Conservation (phyloP, 2,888 invertebrate genomes). For the Troides oblongomaculatus region DNA sequence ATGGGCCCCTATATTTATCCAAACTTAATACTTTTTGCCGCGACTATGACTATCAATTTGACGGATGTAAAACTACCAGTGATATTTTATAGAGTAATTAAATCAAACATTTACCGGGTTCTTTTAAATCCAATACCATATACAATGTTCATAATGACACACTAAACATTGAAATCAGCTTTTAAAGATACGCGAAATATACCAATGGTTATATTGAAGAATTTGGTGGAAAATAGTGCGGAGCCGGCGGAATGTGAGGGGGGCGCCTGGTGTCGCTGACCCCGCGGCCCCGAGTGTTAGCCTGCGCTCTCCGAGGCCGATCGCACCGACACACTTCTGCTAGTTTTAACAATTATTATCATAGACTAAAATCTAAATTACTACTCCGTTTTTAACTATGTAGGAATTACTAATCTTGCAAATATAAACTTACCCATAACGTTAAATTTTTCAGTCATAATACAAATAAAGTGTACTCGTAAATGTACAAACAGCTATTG, state of each 20-base stretch:
- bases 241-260: slow-evolving; percentile 44
- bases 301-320: slow-evolving; percentile 46
- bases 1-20: slow-evolving; percentile 27
- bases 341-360: slow-evolving; percentile 40
- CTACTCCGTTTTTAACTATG: not conserved
- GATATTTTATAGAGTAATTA: not conserved
- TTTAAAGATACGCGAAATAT: not conserved
- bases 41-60: not conserved
- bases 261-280: slow-evolving; percentile 66
- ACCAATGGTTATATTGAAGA: slow-evolving; percentile 27
- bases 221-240: slow-evolving; percentile 44
- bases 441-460: not conserved
- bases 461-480: not conserved
- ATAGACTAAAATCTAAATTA: slow-evolving; percentile 22
- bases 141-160: not conserved
- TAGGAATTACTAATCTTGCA: slow-evolving; percentile 1
- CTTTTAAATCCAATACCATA: not conserved
- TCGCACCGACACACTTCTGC: slow-evolving; percentile 54
- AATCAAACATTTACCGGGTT: not conserved
- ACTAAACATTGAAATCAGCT: too few species aligned
- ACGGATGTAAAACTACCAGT: not conserved
- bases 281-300: slow-evolving; percentile 66
- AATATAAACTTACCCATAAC: not conserved
- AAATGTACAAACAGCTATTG: too few species aligned
- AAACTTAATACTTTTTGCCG: not conserved